A percentile compares a stretch with the other conserved stretches of the same genome.
phyloP scores from a whole-genome alignment of 2,888 invertebrate genomes.

The Mimas tiliae region DNA sequence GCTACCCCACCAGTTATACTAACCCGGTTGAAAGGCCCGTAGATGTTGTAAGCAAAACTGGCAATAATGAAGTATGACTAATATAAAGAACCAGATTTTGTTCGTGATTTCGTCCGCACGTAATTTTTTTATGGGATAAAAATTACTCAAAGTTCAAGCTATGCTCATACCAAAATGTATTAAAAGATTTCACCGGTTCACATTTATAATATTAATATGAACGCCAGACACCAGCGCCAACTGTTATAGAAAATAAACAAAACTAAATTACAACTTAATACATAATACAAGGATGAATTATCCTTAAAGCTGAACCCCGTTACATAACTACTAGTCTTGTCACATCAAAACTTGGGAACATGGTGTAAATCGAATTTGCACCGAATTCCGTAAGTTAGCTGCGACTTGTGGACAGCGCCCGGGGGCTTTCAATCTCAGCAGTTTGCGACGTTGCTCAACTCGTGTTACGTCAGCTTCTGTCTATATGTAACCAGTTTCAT shows the following conservation, averaged over 20 bases:
- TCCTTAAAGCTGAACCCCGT: not conserved
- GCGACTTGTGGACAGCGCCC: slow-evolving; percentile 49
- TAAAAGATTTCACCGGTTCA: too few relatives aligned
- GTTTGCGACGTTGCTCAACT: slow-evolving; percentile 19
- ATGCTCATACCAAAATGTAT: too few relatives aligned
- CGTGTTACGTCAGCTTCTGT: slow-evolving; percentile 1
- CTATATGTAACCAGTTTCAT: not conserved
- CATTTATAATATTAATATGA: not conserved
- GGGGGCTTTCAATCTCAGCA: slow-evolving; percentile 42
- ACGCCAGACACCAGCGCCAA: not conserved
- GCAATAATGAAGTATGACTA: too few relatives aligned
- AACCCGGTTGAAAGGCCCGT: too few relatives aligned
- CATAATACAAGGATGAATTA: slow-evolving; percentile 1
- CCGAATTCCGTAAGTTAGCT: slow-evolving; percentile 54
- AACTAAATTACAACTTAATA: not conserved
- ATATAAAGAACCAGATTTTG: too few relatives aligned
- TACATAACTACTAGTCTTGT: slow-evolving; percentile 21
- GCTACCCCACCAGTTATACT: too few relatives aligned
- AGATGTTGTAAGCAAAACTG: too few relatives aligned
- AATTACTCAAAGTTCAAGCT: too few relatives aligned
- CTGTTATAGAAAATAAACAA: not conserved
- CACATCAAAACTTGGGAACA: slow-evolving; percentile 20
- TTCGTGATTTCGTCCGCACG: too few relatives aligned
- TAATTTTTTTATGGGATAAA: too few relatives aligned
- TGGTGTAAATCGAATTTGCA: slow-evolving; percentile 54